phyloP scores from a whole-genome alignment of 2,113 vertebrate genomes.

The Lonchura striata region DNA sequence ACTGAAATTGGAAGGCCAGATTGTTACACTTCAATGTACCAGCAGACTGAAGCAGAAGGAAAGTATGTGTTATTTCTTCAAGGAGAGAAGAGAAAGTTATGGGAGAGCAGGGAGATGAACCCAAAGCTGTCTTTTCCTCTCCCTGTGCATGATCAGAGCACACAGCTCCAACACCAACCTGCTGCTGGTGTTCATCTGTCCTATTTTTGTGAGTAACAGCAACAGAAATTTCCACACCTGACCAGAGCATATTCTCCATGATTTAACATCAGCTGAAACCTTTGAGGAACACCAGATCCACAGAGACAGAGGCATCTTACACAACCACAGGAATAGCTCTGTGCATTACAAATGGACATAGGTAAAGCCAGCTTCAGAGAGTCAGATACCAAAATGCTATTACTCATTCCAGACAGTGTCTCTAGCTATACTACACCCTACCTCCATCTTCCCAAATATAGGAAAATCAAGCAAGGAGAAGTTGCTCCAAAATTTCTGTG shows the following conservation, averaged over 20 bases:
- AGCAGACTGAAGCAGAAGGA: not conserved
- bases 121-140: not conserved
- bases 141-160: not conserved
- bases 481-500: not conserved
- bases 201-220: not conserved
- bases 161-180: not conserved
- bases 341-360: not conserved
- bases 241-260: not conserved
- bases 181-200: not conserved
- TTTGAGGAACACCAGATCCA: not conserved
- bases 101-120: not conserved
- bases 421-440: not conserved
- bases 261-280: not conserved
- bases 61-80: not conserved
- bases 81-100: not conserved
- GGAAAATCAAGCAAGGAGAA: not conserved
- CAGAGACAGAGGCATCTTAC: not conserved
- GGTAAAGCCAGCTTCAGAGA: not conserved
- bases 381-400: not conserved
- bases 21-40: not conserved
- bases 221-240: not conserved
- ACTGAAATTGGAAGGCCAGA: not conserved
- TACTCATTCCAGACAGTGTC: not conserved
- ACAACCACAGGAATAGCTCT: not conserved
- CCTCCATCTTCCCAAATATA: not conserved